phyloP scores from a whole-genome alignment of 2,888 invertebrate genomes.

The Phyto melanocephala region DNA sequence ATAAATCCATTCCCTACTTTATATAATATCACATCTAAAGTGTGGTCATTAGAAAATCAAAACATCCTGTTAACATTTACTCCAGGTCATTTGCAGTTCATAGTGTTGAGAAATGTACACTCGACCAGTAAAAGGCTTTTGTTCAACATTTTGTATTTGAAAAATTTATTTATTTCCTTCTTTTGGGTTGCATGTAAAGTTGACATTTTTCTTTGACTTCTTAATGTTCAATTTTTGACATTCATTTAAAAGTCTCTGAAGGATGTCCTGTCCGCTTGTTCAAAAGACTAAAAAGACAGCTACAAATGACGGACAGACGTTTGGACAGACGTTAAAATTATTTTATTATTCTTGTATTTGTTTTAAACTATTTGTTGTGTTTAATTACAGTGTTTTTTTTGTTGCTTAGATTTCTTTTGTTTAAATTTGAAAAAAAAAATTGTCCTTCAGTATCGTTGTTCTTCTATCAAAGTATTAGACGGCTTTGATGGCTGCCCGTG shows the following conservation, averaged over 20 bases:
- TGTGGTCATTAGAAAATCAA: slow-evolving; percentile 40
- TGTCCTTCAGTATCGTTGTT: slow-evolving; percentile 24
- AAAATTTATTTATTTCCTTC: slow-evolving; percentile 60
- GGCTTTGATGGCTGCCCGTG: slow-evolving; percentile 4
- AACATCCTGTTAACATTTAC: slow-evolving; percentile 56
- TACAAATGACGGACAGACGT: slow-evolving; percentile 7
- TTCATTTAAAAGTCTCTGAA: slow-evolving; percentile 35
- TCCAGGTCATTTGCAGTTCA: slow-evolving; percentile 52
- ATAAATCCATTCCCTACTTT: slow-evolving; percentile 1
- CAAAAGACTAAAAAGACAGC: slow-evolving; percentile 32
- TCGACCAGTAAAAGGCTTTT: slow-evolving; percentile 1
- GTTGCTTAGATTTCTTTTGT: neutral
- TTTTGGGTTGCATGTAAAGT: slow-evolving; percentile 56
- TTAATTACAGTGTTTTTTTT: slow-evolving; percentile 54
- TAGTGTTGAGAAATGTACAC: slow-evolving; percentile 13
- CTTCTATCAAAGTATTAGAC: neutral
- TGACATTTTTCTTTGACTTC: slow-evolving; percentile 47
- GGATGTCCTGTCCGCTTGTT: slow-evolving; percentile 56
- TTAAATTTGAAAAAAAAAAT: neutral
- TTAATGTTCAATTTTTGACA: slow-evolving; percentile 48
- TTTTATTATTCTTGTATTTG: slow-evolving; percentile 36
- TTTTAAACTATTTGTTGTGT: slow-evolving; percentile 52
- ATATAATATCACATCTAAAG: neutral
- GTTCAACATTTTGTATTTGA: slow-evolving; percentile 9
- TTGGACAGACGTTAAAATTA: slow-evolving; percentile 38